phyloP scores from a whole-genome alignment of 1,140 invertebrate genomes.

The Aplysia californica region DNA sequence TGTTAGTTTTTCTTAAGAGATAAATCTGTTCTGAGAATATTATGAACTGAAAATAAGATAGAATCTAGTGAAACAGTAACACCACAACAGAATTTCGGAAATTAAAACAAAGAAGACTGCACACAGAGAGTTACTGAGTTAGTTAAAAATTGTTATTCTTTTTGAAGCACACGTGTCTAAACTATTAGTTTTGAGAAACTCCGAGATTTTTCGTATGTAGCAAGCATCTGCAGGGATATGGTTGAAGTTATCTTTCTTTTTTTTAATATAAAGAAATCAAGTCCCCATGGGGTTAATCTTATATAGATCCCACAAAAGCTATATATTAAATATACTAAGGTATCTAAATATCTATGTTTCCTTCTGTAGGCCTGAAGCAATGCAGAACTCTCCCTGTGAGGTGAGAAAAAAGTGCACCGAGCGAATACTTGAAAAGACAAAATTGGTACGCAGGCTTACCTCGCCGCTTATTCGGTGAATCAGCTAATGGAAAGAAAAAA shows the following conservation, averaged over 20 bases:
- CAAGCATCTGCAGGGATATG: neutral
- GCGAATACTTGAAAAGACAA: too few relatives aligned
- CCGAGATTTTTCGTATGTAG: too few relatives aligned
- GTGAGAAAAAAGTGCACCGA: neutral
- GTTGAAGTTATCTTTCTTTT: neutral
- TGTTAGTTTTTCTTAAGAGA: too few relatives aligned
- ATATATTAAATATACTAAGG: neutral
- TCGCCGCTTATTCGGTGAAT: constrained; percentile 12
- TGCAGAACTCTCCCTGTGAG: constrained; percentile 1
- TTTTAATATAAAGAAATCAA: neutral
- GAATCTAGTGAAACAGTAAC: too few relatives aligned
- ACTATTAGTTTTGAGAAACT: too few relatives aligned
- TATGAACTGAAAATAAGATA: too few relatives aligned
- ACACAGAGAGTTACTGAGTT: too few relatives aligned
- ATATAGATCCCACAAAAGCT: neutral
- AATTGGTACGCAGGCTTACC: neutral
- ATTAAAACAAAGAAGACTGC: too few relatives aligned
- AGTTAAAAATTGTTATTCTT: too few relatives aligned
- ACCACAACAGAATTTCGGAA: too few relatives aligned
- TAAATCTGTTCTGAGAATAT: too few relatives aligned
- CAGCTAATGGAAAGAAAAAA: constrained; percentile 2
- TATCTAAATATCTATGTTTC: neutral
- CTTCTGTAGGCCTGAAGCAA: neutral
- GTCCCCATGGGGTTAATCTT: neutral
- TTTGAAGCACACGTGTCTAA: too few relatives aligned